Conservation (phyloP, 2,113 vertebrate genomes). For the Rhea pennata region DNA sequence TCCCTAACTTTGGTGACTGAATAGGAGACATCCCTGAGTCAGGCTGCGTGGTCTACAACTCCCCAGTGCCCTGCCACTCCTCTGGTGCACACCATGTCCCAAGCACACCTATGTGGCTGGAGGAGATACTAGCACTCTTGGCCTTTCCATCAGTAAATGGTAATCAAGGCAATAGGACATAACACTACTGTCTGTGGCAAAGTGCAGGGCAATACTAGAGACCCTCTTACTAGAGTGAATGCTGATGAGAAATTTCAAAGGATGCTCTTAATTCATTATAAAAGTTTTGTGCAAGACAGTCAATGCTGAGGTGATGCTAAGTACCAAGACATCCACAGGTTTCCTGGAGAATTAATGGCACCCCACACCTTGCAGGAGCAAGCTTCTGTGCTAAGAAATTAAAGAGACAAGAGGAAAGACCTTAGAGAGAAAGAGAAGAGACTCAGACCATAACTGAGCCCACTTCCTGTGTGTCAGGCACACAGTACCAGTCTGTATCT, state of each 20-base stretch:
- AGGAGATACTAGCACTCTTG: rapidly evolving
- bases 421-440: too few species aligned
- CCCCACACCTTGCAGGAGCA: not conserved
- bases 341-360: not conserved
- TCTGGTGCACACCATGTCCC: rapidly evolving
- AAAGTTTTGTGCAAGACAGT: not conserved
- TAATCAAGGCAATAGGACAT: not conserved
- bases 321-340: not conserved
- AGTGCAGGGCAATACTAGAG: not conserved
- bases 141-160: not conserved
- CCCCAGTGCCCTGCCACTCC: rapidly evolving
- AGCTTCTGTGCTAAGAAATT: not conserved
- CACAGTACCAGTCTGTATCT: not conserved
- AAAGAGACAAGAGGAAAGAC: not conserved
- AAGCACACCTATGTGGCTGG: not conserved
- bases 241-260: not conserved
- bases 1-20: not conserved
- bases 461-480: not conserved
- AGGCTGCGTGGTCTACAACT: not conserved
- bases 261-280: not conserved
- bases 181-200: not conserved
- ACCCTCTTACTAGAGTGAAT: not conserved
- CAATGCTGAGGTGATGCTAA: too few species aligned
- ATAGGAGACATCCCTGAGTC: not conserved
- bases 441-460: not conserved